phyloP scores from a whole-genome alignment of 2,888 invertebrate species.

The Podabrus alpinus region DNA sequence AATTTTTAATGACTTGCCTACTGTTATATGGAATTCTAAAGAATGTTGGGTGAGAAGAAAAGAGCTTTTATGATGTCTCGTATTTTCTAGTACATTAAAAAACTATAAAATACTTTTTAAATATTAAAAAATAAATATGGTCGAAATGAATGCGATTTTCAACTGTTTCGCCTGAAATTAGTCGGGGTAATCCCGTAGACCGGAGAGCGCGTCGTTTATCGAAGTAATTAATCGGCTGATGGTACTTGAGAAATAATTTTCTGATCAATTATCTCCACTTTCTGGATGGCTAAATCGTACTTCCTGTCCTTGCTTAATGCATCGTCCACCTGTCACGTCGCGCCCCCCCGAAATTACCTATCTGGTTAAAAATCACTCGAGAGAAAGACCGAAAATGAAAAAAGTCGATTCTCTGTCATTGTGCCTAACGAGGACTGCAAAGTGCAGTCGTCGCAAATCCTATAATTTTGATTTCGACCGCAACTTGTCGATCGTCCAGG shows the following conservation, averaged over 20 bases:
- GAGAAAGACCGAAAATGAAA: background rate
- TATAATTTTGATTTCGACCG: constrained; percentile 27
- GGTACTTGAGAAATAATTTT: background rate
- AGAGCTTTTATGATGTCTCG: constrained; percentile 29
- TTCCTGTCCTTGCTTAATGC: background rate
- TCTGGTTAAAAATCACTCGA: background rate
- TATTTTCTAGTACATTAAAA: constrained; percentile 27
- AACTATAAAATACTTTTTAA: constrained; percentile 23
- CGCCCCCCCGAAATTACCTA: background rate
- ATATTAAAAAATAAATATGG: background rate
- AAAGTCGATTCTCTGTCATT: constrained; percentile 20
- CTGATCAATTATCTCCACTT: background rate
- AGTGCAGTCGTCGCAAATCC: constrained; percentile 11
- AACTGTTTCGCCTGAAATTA: background rate
- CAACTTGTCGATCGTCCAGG: background rate
- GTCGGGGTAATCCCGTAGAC: background rate
- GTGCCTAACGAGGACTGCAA: constrained; percentile 25
- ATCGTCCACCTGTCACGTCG: background rate
- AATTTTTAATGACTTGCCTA: constrained; percentile 41
- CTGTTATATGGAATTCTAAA: constrained; percentile 37
- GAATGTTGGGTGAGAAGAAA: constrained; percentile 36
- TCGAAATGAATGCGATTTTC: background rate
- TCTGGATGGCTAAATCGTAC: background rate
- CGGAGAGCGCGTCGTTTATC: background rate
- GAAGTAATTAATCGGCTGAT: background rate